phyloP scores from a whole-genome alignment of 2,888 invertebrate genomes.

The Trachelus tabidus region DNA sequence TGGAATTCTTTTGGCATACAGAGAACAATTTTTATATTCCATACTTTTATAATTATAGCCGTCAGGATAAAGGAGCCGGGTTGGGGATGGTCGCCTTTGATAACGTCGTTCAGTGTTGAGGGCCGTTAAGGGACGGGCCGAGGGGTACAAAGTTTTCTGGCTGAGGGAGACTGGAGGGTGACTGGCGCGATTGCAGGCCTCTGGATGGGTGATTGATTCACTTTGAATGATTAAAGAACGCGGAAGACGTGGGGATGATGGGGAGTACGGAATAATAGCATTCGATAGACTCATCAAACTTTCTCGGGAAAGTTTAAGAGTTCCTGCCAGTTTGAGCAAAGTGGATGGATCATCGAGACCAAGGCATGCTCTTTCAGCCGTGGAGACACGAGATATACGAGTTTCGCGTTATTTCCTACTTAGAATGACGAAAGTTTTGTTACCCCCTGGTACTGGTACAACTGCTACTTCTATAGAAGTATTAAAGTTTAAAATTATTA shows the following conservation, averaged over 20 bases:
- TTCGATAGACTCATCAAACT: constrained; percentile 66
- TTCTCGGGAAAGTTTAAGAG: constrained; percentile 35
- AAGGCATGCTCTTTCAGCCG: neutral
- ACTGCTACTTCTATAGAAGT: neutral
- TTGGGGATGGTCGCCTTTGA: constrained; percentile 37
- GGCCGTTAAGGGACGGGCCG: constrained; percentile 21
- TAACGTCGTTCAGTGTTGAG: constrained; percentile 48
- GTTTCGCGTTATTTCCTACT: neutral
- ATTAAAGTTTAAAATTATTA: too few species aligned
- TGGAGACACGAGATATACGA: neutral
- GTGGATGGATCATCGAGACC: neutral
- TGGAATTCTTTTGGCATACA: neutral
- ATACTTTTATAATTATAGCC: constrained; percentile 29
- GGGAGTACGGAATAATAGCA: constrained; percentile 55
- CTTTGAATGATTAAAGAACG: constrained; percentile 66
- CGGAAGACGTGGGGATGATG: constrained; percentile 43
- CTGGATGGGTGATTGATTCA: constrained; percentile 64
- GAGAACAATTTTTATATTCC: constrained; percentile 13
- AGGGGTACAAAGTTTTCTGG: constrained; percentile 24
- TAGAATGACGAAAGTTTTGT: neutral
- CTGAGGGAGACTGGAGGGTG: constrained; percentile 54
- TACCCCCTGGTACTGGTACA: neutral
- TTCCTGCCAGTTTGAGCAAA: constrained; percentile 7
- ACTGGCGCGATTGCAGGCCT: constrained; percentile 57
- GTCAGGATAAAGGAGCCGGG: constrained; percentile 9